A percentile compares a stretch with the other conserved stretches of the same genome.
Conservation (phyloP, 1,140 invertebrate species). For the Antheraea pernyi region DNA sequence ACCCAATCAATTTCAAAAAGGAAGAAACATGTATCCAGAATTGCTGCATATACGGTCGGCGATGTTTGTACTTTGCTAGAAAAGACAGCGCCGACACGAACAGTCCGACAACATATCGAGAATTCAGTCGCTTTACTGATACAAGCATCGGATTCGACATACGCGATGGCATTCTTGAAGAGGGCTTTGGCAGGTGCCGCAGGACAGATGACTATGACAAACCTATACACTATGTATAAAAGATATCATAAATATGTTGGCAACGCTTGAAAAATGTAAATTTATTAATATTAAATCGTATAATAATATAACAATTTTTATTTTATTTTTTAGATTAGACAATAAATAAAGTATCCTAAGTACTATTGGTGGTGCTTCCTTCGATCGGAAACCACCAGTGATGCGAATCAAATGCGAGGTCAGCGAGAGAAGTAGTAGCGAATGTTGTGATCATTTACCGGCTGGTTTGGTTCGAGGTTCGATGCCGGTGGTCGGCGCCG, state of each 20-base stretch:
- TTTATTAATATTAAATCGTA: background rate
- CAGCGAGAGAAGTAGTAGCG: no score
- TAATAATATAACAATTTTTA: background rate
- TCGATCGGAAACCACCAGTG: no score
- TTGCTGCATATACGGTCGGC: slow-evolving; percentile 60
- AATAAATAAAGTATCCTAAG: no score
- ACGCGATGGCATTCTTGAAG: slow-evolving; percentile 58
- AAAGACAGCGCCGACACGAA: slow-evolving; percentile 41
- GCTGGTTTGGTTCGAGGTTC: no score
- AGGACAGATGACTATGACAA: slow-evolving; percentile 1
- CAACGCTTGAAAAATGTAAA: slow-evolving; percentile 45
- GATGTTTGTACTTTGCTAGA: slow-evolving; percentile 56
- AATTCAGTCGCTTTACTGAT: slow-evolving; percentile 55
- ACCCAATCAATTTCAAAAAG: slow-evolving; percentile 65
- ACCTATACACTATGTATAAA: slow-evolving; percentile 60
- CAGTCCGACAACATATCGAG: slow-evolving; percentile 60
- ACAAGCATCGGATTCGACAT: slow-evolving; percentile 51
- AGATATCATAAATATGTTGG: slow-evolving; percentile 71
- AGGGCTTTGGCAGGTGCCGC: slow-evolving; percentile 26
- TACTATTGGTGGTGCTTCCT: no score
- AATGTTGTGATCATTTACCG: no score
- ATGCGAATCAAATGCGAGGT: no score
- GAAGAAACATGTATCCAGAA: slow-evolving; percentile 56
- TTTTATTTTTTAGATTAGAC: no score
- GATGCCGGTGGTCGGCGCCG: no score